Conservation (phyloP, 64 coral and sea anemone genomes). For the Montipora sp. region DNA sequence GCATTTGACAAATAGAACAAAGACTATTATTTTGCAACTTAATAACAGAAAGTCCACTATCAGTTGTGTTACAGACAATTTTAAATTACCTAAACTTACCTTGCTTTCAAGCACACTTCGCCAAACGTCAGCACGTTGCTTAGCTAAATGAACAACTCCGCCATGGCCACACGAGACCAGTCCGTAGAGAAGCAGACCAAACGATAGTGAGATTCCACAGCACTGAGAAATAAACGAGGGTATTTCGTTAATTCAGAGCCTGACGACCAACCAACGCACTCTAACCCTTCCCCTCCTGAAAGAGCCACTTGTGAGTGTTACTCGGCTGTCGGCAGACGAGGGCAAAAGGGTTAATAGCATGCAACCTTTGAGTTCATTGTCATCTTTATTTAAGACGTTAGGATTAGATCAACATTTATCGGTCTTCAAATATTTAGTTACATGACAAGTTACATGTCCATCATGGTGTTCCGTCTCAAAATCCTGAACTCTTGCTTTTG, state of each 20-base stretch:
- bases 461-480: too few relatives aligned
- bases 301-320: too few relatives aligned
- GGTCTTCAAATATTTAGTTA: not conserved
- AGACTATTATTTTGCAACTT: too few relatives aligned
- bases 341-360: too few relatives aligned
- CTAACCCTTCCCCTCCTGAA: too few relatives aligned
- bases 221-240: not conserved
- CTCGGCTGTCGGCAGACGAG: too few relatives aligned
- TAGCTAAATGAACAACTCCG: constrained; percentile 58
- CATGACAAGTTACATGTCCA: too few relatives aligned
- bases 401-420: not conserved
- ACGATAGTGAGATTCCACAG: constrained; percentile 55
- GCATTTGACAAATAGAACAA: too few relatives aligned
- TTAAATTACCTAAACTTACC: not conserved
- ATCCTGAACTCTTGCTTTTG: too few relatives aligned
- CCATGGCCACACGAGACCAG: constrained; percentile 64
- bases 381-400: not conserved
- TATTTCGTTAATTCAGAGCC: not conserved
- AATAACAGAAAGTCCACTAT: not conserved
- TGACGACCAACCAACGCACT: not conserved
- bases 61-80: not conserved
- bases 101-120: constrained; percentile 67
- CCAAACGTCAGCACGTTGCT: constrained; percentile 58
- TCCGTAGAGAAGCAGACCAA: constrained; percentile 81
- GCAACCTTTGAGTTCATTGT: too few relatives aligned